Evolutionary conservation across 2,888 invertebrate genomes (phyloP).

Genomic region (Drosophila merina): DNA sequence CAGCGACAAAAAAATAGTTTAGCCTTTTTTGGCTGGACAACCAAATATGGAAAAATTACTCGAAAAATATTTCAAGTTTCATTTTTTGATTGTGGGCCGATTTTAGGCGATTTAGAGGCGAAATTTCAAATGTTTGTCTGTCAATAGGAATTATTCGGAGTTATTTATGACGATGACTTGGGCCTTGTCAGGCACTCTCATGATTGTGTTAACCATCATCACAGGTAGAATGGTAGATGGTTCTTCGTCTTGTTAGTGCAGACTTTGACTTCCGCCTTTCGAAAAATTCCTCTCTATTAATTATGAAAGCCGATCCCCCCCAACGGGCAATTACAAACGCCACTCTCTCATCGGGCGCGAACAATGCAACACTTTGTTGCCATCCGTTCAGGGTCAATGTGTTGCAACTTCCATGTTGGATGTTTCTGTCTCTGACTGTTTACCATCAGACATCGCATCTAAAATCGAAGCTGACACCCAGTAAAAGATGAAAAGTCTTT

Average conservation of each 20-base stretch:
- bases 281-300: constrained; percentile 22
- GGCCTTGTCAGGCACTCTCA: constrained; percentile 29
- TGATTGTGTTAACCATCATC: background rate
- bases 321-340: constrained; percentile 61
- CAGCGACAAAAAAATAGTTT: constrained; percentile 46
- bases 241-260: background rate
- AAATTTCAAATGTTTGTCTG: constrained; percentile 67
- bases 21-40: constrained; percentile 51
- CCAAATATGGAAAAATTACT: constrained; percentile 62
- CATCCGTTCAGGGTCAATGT: constrained; percentile 70
- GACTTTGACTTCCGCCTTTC: constrained; percentile 59
- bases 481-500: constrained; percentile 36
- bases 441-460: constrained; percentile 39
- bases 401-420: constrained; percentile 53
- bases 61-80: constrained; percentile 56
- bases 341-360: constrained; percentile 36
- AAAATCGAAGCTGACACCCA: constrained; percentile 44
- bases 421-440: constrained; percentile 14
- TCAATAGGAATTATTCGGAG: constrained; percentile 56
- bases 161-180: constrained; percentile 48
- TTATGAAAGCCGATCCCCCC: constrained; percentile 42
- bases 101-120: constrained; percentile 48
- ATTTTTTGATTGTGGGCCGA: constrained; percentile 35
- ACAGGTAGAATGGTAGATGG: constrained; percentile 3
- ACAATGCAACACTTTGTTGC: constrained; percentile 63